Base-by-base conservation (phyloP, 53 echinoderm and acorn worm species). In the Zoroaster sp. region DNA sequence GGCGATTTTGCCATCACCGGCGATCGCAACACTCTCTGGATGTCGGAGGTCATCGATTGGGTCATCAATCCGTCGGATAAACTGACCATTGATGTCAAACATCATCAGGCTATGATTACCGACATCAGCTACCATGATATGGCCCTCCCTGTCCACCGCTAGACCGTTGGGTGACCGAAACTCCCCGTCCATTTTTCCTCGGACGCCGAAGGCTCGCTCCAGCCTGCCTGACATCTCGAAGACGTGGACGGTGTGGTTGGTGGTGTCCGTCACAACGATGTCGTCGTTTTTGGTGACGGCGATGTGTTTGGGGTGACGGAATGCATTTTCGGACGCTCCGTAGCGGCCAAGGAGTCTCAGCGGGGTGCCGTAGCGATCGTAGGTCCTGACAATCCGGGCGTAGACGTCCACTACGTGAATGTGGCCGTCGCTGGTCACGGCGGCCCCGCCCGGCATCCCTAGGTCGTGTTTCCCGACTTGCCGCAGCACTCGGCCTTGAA, bases 371-470 rank as follows among this genome's bases (percentile, higher is more conserved):
- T 87, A 75, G 15, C 87, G 89, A 30, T 89, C 89, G 85, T 93
- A 95, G 3, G 93, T 88, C 31, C 95, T 83, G 8, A 95, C 90
- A 3, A 93, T 87, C 7, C 93, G 41, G 4, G 93, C 93, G 81
- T 93, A 95, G 46, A 95, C 92, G 80, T 95, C 95, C 15, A 95
- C 92, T 28, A 95, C 93, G 46, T 95, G 93, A 37, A 93, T 89
- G 40, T 88, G 89, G 12, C 95, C 93, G 66, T 95, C 95, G 78
- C 91, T 93, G 10, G 93, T 91, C 34, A 95, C 88, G 28, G 88
- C 95, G 36, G 92, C 90, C 38, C 93, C 93, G 44, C 95, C 95
- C 6, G 95, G 95, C 95, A 95, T 95, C n/a, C 86, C 91, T 32
- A 95, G 87, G 69, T 93, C 90, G 54, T 91, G 85, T 77, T 90